Evolutionary conservation across 2,888 invertebrate species (phyloP).

Genomic region (Pristionchus entomophagus): DNA sequence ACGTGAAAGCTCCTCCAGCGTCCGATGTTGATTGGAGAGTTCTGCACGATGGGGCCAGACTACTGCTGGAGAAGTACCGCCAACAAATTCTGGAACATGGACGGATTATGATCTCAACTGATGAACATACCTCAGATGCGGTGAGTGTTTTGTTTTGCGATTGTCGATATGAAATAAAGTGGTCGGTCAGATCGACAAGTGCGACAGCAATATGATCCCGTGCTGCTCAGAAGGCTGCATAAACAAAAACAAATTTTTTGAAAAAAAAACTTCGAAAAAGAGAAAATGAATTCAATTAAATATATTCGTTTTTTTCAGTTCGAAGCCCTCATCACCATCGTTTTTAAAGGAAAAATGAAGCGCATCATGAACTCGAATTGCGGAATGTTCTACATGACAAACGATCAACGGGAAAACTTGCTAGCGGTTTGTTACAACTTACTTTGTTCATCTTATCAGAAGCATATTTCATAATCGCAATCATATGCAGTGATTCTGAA

Average conservation of each 20-base stretch:
- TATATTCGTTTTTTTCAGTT: no score
- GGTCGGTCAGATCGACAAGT: no score
- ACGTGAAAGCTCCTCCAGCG: not conserved
- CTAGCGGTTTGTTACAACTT: not conserved
- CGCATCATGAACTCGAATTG: not conserved
- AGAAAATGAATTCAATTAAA: no score
- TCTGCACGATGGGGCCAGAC: not conserved
- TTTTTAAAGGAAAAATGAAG: not conserved
- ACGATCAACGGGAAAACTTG: not conserved
- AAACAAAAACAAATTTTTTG: no score
- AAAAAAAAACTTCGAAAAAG: no score
- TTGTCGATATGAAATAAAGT: no score
- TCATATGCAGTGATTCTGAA: no score
- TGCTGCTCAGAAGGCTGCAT: no score
- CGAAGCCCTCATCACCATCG: not conserved
- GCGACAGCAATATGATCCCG: no score
- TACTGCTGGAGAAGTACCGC: not conserved
- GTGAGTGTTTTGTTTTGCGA: no score
- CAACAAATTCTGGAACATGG: not conserved
- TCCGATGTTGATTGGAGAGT: not conserved
- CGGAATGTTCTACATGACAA: not conserved
- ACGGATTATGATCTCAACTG: not conserved
- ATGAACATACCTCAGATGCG: not conserved
- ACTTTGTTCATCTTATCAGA: no score
- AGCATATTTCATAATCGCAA: no score